Evolutionary conservation across 1,140 invertebrate species (phyloP).

Genomic region (Drosophila simulans): DNA sequence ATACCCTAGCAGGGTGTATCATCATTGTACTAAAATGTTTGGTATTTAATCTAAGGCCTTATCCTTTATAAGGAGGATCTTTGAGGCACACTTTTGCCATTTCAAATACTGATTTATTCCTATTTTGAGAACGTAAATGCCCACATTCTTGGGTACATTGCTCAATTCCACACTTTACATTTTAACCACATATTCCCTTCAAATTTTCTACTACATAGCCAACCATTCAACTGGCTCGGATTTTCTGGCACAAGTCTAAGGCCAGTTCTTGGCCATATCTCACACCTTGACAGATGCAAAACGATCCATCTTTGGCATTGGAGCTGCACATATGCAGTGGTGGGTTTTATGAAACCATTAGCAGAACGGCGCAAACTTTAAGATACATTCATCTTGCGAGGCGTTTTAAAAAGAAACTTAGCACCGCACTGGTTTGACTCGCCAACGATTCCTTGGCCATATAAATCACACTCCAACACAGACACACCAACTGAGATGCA

Average conservation of each 20-base stretch:
- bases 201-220: not conserved
- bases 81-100: not conserved
- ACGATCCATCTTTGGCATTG: constrained; percentile 51
- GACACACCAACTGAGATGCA: not conserved
- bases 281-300: constrained; percentile 55
- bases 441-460: constrained; percentile 17
- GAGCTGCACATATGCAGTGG: constrained; percentile 35
- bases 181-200: not conserved
- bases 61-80: too few relatives aligned
- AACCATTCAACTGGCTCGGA: constrained; percentile 16
- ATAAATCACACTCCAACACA: constrained; percentile 45
- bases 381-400: constrained; percentile 53
- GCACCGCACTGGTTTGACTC: constrained; percentile 9
- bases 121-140: not conserved
- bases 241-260: constrained; percentile 11
- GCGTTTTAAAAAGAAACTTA: constrained; percentile 41
- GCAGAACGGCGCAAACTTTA: constrained; percentile 49
- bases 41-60: not conserved
- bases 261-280: constrained; percentile 33
- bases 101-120: not conserved
- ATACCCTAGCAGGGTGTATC: not conserved
- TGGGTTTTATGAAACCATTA: constrained; percentile 54
- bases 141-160: not conserved
- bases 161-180: not conserved
- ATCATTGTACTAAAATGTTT: not conserved